Evolutionary conservation across 37 sponge, comb jelly and placozoan species (phyloP), one percentile per base, ranked within the genome.

Genomic region (Amphimedon queenslandica): DNA sequence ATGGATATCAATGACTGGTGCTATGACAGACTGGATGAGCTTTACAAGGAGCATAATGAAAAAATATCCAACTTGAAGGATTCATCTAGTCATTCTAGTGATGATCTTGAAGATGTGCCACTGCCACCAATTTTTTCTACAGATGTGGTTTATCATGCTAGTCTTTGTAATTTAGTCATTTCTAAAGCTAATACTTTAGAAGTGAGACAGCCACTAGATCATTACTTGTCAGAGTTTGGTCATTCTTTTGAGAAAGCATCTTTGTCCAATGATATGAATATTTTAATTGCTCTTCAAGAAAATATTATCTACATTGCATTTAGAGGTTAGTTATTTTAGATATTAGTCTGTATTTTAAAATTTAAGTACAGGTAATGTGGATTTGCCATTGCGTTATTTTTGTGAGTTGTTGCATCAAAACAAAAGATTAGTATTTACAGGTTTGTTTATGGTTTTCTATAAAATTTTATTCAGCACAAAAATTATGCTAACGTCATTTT

Each of bases 101-200:
- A 47, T 25, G 4, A 2, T 21, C 1, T 32, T 2, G 37, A 3
- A 38, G 13, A 51, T 24, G 37, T n/a, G n/a, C n/a, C 18, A 8
- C 29, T 35, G 18, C 64, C 42, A 2, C 24, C 56, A 25, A 55
- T 79, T 16, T 86, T 86, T 40, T 79, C 76, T 34, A 80, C 79
- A 53, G 80, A 79, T 8, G 75, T 55, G 3, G 69, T 79, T 28
- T 80, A 79, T 40, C 87, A 86, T 75, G 77, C 87, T 35, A 57
- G 67, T 1, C 55, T 86, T 0, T 86, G 87, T 42, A 28, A 69
- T 51, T 70, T 76, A 35, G 66, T 86, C 41, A 43, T 40, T 35
- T 75, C 53, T 24, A 55, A 57, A 16, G 47, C 40, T 18, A 61
- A 29, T 28, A 66, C 16, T 20, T 51, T 56, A 13, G 8, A 47